These are phyloP conservation scores for Sylvilagus bachmani DNA, from an alignment of 2,113 vertebrate genomes.

Conservation along the genomic window DNA sequence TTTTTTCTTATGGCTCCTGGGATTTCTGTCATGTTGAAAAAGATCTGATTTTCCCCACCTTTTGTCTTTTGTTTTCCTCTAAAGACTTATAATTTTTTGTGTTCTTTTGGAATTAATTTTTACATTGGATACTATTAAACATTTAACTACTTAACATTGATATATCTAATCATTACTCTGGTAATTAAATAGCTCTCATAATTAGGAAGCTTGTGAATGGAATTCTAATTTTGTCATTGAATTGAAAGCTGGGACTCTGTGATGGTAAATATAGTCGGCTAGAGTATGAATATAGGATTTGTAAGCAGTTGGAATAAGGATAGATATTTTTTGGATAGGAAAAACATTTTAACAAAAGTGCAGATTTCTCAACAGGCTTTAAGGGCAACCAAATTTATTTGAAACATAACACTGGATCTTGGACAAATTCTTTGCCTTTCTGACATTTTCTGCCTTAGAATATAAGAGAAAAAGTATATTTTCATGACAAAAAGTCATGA, in stretches of 20 bases:
- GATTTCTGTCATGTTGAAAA: slow-evolving; percentile 17
- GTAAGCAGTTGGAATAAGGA: background rate
- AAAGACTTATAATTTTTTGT: background rate
- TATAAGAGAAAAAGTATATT: background rate
- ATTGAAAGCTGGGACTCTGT: background rate
- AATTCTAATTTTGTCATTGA: slow-evolving; percentile 58
- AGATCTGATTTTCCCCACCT: background rate
- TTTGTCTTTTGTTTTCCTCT: slow-evolving; percentile 31
- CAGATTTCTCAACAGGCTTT: background rate
- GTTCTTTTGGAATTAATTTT: slow-evolving; percentile 33
- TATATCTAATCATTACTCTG: background rate
- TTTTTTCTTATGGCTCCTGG: background rate
- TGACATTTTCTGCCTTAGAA: slow-evolving; percentile 43
- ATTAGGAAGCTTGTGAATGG: slow-evolving; percentile 54
- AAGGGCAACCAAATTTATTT: background rate
- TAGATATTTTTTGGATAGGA: slow-evolving; percentile 34
- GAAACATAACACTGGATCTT: background rate
- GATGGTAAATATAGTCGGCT: background rate
- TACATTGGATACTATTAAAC: background rate
- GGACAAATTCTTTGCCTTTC: slow-evolving; percentile 14
- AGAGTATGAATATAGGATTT: background rate
- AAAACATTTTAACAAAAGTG: background rate
- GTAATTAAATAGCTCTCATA: slow-evolving; percentile 25
- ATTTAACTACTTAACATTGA: slow-evolving; percentile 30
- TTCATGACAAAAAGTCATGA: background rate